Conservation (phyloP, 2,797 vertebrate genomes). For the Echeneis naucrates region DNA sequence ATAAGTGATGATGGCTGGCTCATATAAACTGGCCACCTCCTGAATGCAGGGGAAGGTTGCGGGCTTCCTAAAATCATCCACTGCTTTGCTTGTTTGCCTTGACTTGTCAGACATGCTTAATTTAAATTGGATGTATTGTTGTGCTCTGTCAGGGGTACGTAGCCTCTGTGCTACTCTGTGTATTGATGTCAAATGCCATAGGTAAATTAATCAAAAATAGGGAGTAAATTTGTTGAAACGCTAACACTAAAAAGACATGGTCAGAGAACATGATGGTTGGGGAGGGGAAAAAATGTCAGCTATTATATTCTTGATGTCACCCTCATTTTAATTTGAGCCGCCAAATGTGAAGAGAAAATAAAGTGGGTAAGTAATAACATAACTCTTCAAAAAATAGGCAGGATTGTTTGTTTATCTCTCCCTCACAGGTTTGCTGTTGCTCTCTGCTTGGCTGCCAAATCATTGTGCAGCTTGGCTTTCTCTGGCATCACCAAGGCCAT, state of each 20-base stretch:
- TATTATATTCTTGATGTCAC: not conserved
- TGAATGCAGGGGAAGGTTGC: constrained; percentile 22
- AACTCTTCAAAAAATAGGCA: not conserved
- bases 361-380: not conserved
- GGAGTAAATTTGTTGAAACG: not conserved
- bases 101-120: constrained; percentile 41
- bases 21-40: constrained; percentile 26
- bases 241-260: not conserved
- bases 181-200: not conserved
- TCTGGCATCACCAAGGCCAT: constrained; percentile 50
- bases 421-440: constrained; percentile 21
- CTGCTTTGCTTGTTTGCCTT: constrained; percentile 38
- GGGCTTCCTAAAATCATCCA: constrained; percentile 22
- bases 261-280: not conserved
- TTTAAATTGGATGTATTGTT: constrained; percentile 34
- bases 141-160: constrained; percentile 8
- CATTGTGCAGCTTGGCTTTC: constrained; percentile 33
- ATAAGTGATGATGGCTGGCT: constrained; percentile 52
- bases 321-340: not conserved
- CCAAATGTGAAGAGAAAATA: not conserved
- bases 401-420: not conserved
- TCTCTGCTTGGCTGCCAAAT: constrained; percentile 46
- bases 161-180: constrained; percentile 2
- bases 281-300: not conserved
- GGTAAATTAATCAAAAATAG: not conserved